These are phyloP conservation scores for Selenia dentaria DNA, from an alignment of 2,888 invertebrate genomes.

Conservation along the genomic window DNA sequence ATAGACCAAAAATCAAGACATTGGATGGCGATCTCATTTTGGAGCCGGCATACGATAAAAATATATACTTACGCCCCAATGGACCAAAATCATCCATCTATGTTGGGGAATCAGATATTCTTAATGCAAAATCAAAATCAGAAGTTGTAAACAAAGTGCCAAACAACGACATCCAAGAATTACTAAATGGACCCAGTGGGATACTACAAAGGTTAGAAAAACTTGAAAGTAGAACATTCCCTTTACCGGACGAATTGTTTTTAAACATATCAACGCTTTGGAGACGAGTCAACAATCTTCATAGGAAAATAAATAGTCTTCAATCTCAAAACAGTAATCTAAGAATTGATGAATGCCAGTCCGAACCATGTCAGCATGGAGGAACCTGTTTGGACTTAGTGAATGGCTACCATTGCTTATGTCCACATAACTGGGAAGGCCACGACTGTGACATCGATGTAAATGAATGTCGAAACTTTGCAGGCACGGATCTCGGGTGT, in stretches of 20 bases:
- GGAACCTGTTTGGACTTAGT: conserved; percentile 91
- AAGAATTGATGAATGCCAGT: conserved; percentile 87
- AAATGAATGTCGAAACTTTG: conserved; percentile 92
- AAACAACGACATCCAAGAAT: conserved; percentile 36
- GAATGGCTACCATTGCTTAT: conserved; percentile 89
- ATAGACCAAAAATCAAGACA: conserved; percentile 79
- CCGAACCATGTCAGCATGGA: conserved; percentile 92
- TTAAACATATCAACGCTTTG: conserved; percentile 51
- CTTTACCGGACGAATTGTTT: conserved; percentile 37
- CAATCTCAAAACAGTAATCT: conserved; percentile 71
- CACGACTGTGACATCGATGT: conserved; percentile 90
- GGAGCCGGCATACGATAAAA: conserved; percentile 90
- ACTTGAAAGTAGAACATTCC: conserved; percentile 48
- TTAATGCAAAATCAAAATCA: conserved; percentile 62
- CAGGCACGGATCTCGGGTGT: conserved; percentile 95
- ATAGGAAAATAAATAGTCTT: conserved; percentile 66
- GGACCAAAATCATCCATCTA: conserved; percentile 88
- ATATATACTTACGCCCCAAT: conserved; percentile 89
- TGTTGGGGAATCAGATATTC: conserved; percentile 88
- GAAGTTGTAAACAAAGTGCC: conserved; percentile 22
- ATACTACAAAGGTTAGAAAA: conserved; percentile 54
- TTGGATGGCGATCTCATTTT: conserved; percentile 92
- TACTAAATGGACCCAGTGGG: conserved; percentile 43
- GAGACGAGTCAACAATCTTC: conserved; percentile 55
- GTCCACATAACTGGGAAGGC: conserved; percentile 90